Base-by-base conservation (phyloP, 2,888 invertebrate species). In the Oasisia sp. region DNA sequence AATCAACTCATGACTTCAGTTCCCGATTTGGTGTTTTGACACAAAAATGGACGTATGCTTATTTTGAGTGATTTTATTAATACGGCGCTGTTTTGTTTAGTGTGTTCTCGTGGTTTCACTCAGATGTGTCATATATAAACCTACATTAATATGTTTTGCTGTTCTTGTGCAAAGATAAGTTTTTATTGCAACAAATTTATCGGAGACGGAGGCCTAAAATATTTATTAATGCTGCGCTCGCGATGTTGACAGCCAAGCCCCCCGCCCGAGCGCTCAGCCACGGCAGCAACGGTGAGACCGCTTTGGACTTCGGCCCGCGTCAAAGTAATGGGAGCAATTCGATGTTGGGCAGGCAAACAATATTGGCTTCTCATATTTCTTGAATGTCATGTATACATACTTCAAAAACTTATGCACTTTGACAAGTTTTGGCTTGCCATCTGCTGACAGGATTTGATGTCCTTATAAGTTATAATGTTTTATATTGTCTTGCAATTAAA, bases 1-100 rank as follows among this genome's bases (percentile, higher is more conserved):
- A 74, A 74, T 74, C 74, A 74, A 74, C 74, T 74, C 74, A 74
- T 74, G 74, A 74, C 74, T 74, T 74, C 74, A 74, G 74, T 74
- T 74, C 74, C 27, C 74, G 74, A 74, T 74, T 74, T 74, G 19
- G n/a, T 19, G 74, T 74, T 74, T 74, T 74, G 74, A 74, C 74
- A 74, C 74, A 74, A 74, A 74, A 74, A 74, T 74, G 74, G 74
- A 74, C 74, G 74, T 27, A 74, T 74, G 7, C 74, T 74, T 74
- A 74, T 74, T 74, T 38, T 74, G 19, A 7, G 74, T 74, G 74
- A 74, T 27, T 74, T 74, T 74, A 19, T 74, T 74, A 74, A 74
- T 19, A 74, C 74, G 19, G n/a, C 14, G 27, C 27, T 27, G n/a
- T 27, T 74, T 27, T 74, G 74, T 74, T 5, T 74, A 74, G 19